Evolutionary conservation across 2,888 invertebrate genomes (phyloP).

Genomic region (Pandemis cinnamomeana): DNA sequence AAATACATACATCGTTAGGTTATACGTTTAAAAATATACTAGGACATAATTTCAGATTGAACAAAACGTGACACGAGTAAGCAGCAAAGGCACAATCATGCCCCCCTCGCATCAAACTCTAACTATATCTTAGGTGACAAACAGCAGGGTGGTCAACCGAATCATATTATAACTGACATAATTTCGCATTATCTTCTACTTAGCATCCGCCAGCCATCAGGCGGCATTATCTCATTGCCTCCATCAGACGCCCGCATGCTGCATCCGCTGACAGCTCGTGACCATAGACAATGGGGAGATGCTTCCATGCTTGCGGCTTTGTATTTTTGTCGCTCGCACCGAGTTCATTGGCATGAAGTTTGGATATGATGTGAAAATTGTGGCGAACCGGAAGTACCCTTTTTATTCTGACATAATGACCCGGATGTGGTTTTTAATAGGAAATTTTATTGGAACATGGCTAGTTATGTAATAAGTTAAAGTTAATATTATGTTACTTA

Average conservation of each 20-base stretch:
- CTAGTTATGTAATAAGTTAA: background rate
- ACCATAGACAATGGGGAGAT: conserved; percentile 72
- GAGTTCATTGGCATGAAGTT: conserved; percentile 46
- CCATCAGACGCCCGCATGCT: conserved; percentile 50
- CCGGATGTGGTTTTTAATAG: conserved; percentile 11
- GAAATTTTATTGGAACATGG: background rate
- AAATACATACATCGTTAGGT: too few relatives aligned
- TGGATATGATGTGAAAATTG: conserved; percentile 6
- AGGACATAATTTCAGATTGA: too few relatives aligned
- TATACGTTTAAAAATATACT: too few relatives aligned
- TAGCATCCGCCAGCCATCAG: conserved; percentile 48
- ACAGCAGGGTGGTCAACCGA: conserved; percentile 22
- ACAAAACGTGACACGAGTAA: background rate
- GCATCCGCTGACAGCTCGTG: conserved; percentile 59
- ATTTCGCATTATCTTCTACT: conserved; percentile 41
- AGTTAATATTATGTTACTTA: background rate
- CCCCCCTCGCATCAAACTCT: background rate
- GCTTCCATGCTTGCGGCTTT: conserved; percentile 55
- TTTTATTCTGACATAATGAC: conserved; percentile 8
- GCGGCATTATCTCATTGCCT: conserved; percentile 75
- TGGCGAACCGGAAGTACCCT: conserved; percentile 24
- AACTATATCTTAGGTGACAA: conserved; percentile 13
- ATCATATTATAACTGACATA: conserved; percentile 37
- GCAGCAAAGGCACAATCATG: background rate
- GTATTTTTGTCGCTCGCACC: conserved; percentile 62